phyloP scores from a whole-genome alignment of 1,140 invertebrate species.

The Plutomurus gul region DNA sequence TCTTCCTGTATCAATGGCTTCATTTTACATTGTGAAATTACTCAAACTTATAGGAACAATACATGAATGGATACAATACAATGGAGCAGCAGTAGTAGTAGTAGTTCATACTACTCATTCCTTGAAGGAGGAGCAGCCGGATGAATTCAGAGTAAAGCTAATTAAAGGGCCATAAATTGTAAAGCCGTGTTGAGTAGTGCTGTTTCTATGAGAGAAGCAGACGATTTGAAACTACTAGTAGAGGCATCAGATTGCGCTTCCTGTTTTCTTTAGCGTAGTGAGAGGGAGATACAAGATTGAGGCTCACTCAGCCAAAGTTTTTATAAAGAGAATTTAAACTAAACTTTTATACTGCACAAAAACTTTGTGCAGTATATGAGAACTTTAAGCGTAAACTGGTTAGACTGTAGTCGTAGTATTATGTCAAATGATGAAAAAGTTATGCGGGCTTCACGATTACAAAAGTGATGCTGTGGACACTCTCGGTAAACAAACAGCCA shows the following conservation, averaged over 20 bases:
- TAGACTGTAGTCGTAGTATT: conserved; percentile 13
- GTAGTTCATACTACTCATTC: no score
- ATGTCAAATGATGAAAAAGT: neutral
- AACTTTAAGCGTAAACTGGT: conserved; percentile 18
- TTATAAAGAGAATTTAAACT: conserved; percentile 26
- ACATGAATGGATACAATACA: no score
- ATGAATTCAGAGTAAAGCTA: neutral
- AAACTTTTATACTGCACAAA: neutral
- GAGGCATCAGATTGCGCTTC: neutral
- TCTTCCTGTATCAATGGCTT: no score
- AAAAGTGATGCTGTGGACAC: conserved; percentile 20
- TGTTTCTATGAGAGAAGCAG: no score
- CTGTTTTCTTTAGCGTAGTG: neutral
- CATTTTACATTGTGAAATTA: no score
- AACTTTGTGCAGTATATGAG: neutral
- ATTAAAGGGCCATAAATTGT: conserved; percentile 13
- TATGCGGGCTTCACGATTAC: no score
- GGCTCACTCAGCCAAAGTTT: neutral
- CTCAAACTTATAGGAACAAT: no score
- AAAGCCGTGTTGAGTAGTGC: neutral
- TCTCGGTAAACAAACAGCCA: conserved; percentile 17
- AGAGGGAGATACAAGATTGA: conserved; percentile 6
- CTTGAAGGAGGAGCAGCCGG: no score
- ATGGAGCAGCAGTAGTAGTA: no score
- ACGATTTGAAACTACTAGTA: no score